phyloP scores from a whole-genome alignment of 2,113 vertebrate genomes.

The Cynopterus brachyotis region DNA sequence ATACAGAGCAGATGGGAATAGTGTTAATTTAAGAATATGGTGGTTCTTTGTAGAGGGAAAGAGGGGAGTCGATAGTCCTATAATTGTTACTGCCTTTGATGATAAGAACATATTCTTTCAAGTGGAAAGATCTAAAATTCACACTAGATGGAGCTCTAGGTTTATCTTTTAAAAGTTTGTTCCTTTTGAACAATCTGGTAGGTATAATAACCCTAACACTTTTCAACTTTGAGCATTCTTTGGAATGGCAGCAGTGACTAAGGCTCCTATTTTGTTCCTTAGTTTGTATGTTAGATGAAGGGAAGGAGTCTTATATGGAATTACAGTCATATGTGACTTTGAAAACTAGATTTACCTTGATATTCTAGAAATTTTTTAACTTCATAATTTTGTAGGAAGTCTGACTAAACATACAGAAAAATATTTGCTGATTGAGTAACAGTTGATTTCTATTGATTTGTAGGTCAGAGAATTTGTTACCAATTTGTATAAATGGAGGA shows the following conservation, averaged over 20 bases:
- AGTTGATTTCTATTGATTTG: neutral
- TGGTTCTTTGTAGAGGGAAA: neutral
- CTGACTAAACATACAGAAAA: neutral
- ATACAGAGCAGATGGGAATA: neutral
- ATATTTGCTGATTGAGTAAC: neutral
- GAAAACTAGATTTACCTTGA: conserved; percentile 14
- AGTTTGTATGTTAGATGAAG: conserved; percentile 19
- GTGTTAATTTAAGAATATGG: neutral
- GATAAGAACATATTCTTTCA: neutral
- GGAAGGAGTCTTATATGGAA: neutral
- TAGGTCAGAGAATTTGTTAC: neutral
- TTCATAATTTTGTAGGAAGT: neutral
- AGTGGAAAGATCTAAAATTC: neutral
- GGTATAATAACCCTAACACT: neutral
- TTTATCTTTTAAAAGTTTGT: neutral
- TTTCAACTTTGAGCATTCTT: conserved; percentile 3
- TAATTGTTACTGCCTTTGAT: neutral
- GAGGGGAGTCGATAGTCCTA: neutral
- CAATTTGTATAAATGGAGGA: neutral
- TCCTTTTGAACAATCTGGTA: neutral
- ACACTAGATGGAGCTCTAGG: conserved; percentile 78
- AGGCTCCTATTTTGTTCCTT: neutral
- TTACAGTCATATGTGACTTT: neutral
- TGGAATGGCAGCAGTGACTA: neutral
- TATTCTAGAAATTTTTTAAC: conserved; percentile 1